phyloP scores from a whole-genome alignment of 2,888 invertebrate species.

The Drosophila neonasuta region DNA sequence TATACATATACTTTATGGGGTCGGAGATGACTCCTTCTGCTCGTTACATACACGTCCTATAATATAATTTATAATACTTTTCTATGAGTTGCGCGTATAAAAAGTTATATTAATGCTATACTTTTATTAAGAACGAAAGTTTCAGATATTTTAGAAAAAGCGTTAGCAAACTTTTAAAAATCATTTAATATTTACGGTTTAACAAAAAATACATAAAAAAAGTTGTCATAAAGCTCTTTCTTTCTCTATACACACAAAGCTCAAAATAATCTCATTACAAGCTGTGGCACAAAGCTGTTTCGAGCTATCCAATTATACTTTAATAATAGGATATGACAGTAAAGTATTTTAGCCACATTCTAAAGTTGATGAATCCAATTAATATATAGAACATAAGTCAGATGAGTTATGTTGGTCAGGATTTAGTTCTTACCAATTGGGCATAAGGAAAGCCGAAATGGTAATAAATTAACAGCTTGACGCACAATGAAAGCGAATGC shows the following conservation, averaged over 20 bases:
- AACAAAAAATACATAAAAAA: not conserved
- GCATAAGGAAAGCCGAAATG: slow-evolving; percentile 13
- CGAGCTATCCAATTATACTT: not conserved
- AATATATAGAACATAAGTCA: not conserved
- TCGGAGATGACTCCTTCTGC: too few relatives aligned
- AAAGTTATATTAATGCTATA: too few relatives aligned
- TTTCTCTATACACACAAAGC: not conserved
- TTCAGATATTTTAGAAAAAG: too few relatives aligned
- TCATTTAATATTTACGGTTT: too few relatives aligned
- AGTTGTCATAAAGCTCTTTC: not conserved
- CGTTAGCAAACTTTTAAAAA: too few relatives aligned
- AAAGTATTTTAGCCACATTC: not conserved
- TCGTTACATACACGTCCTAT: too few relatives aligned
- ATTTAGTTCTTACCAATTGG: slow-evolving; percentile 5
- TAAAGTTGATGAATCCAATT: slow-evolving; percentile 1
- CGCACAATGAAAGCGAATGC: slow-evolving; percentile 17
- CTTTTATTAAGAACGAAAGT: too few relatives aligned
- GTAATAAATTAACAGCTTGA: slow-evolving; percentile 36
- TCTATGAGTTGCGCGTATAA: too few relatives aligned
- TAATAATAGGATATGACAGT: not conserved
- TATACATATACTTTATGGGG: too few relatives aligned
- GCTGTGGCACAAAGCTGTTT: not conserved
- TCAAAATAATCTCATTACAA: not conserved
- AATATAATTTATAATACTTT: too few relatives aligned
- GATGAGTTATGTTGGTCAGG: not conserved